Evolutionary conservation across 2,113 vertebrate genomes (phyloP).

Genomic region (Coreoperca whiteheadi): DNA sequence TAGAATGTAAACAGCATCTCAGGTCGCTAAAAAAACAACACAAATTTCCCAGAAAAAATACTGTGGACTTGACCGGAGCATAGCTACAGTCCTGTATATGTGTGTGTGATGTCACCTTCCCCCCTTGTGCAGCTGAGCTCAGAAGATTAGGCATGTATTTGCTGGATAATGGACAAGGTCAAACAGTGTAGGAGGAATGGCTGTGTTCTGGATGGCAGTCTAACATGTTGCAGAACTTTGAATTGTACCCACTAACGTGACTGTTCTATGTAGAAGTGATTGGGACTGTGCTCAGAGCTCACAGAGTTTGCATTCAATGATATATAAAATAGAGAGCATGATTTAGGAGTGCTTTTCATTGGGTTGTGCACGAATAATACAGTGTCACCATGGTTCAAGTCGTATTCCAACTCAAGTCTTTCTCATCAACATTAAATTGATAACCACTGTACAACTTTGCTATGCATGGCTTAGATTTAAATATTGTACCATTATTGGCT

Average conservation of each 20-base stretch:
- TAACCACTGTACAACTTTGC: not conserved
- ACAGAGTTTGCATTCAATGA: not conserved
- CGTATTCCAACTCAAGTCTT: not conserved
- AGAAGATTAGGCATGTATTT: constrained; percentile 50
- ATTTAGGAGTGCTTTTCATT: not conserved
- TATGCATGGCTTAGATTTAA: too few species aligned
- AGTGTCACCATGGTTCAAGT: not conserved
- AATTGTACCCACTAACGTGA: not conserved
- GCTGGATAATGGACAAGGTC: constrained; percentile 51
- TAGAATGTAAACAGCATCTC: not conserved
- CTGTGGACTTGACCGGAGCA: not conserved
- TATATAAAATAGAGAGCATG: not conserved
- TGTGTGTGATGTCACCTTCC: constrained; percentile 22
- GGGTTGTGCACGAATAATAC: not conserved
- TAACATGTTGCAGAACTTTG: constrained; percentile 27
- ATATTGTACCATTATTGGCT: not conserved
- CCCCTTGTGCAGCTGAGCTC: constrained; percentile 29
- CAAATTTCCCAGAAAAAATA: not conserved
- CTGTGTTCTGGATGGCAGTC: constrained; percentile 11
- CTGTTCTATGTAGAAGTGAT: not conserved
- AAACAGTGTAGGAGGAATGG: constrained; percentile 42
- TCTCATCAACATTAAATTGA: not conserved
- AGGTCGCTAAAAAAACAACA: not conserved
- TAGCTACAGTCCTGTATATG: not conserved
- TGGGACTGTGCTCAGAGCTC: not conserved